Conservation (phyloP, 2,113 vertebrate species). For the Tachysurus fulvidraco region DNA sequence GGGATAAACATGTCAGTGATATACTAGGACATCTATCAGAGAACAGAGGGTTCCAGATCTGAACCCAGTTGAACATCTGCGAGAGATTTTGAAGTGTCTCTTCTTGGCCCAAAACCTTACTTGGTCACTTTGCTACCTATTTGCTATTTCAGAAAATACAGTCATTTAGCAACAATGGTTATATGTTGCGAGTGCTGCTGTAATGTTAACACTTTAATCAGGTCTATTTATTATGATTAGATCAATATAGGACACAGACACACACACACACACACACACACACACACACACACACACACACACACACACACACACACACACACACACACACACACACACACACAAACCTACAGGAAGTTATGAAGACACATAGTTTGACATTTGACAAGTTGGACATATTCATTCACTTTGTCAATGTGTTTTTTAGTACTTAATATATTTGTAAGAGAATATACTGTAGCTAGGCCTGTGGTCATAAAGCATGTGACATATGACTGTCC, state of each 20-base stretch:
- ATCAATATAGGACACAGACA: not conserved
- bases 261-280: not conserved
- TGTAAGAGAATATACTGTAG: constrained; percentile 20
- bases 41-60: not conserved
- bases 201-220: not conserved
- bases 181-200: not conserved
- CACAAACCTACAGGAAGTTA: not conserved
- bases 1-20: not conserved
- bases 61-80: not conserved
- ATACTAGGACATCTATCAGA: not conserved
- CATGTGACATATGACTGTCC: constrained; percentile 11
- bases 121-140: not conserved
- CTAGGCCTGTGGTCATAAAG: constrained; percentile 24
- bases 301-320: not conserved
- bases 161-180: not conserved
- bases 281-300: not conserved
- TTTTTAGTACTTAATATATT: constrained; percentile 16
- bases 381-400: not conserved
- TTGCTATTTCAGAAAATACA: not conserved
- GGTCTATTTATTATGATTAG: not conserved
- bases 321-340: not conserved
- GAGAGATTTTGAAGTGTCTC: not conserved
- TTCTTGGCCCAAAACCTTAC: not conserved
- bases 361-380: not conserved
- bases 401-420: constrained; percentile 2